Conservation (phyloP, 2,113 vertebrate genomes). For the Thalassoma bifasciatum region DNA sequence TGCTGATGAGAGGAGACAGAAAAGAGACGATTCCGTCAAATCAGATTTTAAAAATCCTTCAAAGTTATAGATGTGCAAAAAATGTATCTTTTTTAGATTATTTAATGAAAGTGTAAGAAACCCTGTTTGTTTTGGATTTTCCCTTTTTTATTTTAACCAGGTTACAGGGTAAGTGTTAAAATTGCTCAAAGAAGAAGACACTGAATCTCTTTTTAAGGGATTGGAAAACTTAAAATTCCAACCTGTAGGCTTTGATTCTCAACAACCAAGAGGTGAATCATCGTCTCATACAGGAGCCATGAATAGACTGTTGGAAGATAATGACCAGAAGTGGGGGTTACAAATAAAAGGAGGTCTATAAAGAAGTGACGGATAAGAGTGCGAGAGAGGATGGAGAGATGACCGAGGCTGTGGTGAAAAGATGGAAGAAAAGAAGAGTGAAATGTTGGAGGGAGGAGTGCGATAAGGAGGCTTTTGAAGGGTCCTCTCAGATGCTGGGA, state of each 20-base stretch:
- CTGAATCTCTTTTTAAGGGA: not conserved
- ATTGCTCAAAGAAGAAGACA: not conserved
- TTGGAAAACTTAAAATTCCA: not conserved
- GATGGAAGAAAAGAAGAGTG: slow-evolving; percentile 35
- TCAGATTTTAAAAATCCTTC: not conserved
- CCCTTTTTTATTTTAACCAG: not conserved
- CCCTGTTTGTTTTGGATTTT: not conserved
- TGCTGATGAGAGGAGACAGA: too few relatives aligned
- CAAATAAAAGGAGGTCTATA: slow-evolving; percentile 9
- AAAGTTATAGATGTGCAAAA: too few relatives aligned
- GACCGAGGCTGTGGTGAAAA: slow-evolving; percentile 35
- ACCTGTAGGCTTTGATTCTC: not conserved
- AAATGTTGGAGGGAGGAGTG: slow-evolving; percentile 44
- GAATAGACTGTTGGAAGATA: slow-evolving; percentile 12
- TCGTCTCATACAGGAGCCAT: not conserved
- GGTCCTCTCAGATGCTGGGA: slow-evolving; percentile 61
- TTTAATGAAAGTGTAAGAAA: too few relatives aligned
- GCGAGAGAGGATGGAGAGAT: slow-evolving; percentile 35
- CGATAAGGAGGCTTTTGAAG: slow-evolving; percentile 69
- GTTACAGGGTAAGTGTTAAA: not conserved
- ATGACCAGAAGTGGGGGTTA: not conserved
- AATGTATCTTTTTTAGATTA: too few relatives aligned
- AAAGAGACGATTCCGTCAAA: too few relatives aligned
- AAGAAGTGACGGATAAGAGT: slow-evolving; percentile 31
- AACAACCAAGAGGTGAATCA: not conserved